phyloP scores from a whole-genome alignment of 2,113 vertebrate genomes.

The Tenebrosternarchus preto region DNA sequence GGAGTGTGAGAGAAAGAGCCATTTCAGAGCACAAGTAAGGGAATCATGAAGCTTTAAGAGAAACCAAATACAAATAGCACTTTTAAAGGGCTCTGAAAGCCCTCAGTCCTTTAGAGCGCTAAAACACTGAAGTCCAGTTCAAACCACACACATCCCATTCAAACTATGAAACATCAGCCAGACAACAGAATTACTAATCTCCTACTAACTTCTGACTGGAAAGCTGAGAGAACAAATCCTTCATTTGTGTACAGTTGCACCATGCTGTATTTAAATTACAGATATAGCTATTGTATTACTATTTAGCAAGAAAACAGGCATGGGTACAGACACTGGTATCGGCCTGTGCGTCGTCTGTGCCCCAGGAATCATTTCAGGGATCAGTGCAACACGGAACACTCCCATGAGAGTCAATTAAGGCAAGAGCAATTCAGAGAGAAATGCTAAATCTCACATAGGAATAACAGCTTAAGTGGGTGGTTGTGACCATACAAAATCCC shows the following conservation, averaged over 20 bases:
- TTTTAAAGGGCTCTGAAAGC: background rate
- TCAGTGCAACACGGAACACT: background rate
- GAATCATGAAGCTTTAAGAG: background rate
- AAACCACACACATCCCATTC: background rate
- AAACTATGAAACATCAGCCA: background rate
- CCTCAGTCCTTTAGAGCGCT: background rate
- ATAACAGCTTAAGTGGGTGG: conserved; percentile 9
- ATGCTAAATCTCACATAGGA: conserved; percentile 16
- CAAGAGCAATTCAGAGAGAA: background rate
- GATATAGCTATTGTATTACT: background rate
- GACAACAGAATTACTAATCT: background rate
- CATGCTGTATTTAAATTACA: background rate
- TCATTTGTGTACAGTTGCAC: no score
- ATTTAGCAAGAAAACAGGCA: background rate
- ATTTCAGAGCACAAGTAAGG: background rate
- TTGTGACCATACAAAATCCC: background rate
- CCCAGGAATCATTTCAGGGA: conserved; percentile 21
- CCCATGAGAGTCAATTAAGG: conserved; percentile 2
- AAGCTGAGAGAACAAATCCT: background rate
- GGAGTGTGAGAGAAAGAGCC: conserved; percentile 20
- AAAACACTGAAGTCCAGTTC: background rate
- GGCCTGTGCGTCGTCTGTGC: background rate
- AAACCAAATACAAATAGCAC: background rate
- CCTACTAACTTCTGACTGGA: no score
- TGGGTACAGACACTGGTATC: background rate